These are phyloP conservation scores for Erythrolamprus reginae DNA, from an alignment of 2,113 vertebrate species.

Conservation along the genomic window DNA sequence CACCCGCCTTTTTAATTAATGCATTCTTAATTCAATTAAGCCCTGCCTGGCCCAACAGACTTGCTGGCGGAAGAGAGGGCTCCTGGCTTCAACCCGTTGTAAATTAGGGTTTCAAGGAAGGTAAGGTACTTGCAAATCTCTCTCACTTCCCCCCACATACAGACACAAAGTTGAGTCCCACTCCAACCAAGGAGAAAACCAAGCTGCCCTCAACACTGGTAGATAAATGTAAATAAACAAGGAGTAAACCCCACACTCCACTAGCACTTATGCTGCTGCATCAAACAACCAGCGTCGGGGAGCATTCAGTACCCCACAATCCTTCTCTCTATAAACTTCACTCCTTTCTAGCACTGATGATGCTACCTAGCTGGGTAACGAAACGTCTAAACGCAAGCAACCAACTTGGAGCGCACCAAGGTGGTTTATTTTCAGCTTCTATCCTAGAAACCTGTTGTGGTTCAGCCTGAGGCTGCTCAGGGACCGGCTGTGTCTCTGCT, in stretches of 20 bases:
- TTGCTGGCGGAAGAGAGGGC: neutral
- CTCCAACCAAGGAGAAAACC: neutral
- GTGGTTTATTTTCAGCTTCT: neutral
- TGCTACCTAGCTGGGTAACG: neutral
- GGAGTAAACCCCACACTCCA: neutral
- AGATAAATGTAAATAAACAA: neutral
- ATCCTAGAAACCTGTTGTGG: too few species aligned
- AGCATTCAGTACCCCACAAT: too few species aligned
- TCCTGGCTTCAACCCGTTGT: neutral
- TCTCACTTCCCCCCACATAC: too few species aligned
- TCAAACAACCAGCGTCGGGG: too few species aligned
- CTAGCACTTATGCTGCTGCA: neutral
- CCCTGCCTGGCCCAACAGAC: neutral
- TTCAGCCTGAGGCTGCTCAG: too few species aligned
- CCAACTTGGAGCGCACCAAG: too few species aligned
- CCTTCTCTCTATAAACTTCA: too few species aligned
- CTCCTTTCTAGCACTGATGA: neutral
- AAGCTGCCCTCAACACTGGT: neutral
- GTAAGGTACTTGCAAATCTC: neutral
- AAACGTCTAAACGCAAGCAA: neutral
- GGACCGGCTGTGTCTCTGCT: too few species aligned
- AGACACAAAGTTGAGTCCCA: neutral
- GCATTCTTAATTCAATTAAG: neutral
- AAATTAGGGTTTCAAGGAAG: neutral
- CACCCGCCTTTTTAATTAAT: neutral